These are phyloP conservation scores for Ceyx margarethae DNA, from an alignment of 2,113 vertebrate species.

Conservation along the genomic window DNA sequence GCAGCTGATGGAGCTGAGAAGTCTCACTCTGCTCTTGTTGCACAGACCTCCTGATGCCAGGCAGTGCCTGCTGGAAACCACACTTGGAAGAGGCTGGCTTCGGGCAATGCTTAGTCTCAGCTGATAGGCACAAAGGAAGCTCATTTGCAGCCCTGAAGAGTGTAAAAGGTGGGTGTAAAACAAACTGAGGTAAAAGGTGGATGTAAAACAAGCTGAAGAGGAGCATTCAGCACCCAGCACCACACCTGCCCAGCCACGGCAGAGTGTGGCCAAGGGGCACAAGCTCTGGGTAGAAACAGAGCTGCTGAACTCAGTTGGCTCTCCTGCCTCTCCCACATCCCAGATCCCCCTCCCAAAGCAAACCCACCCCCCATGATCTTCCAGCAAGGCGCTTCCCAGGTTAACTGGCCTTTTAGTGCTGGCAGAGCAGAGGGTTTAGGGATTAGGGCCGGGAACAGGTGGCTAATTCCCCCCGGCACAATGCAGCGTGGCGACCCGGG, in stretches of 20 bases:
- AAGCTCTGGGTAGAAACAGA: not conserved
- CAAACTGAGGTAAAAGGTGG: not conserved
- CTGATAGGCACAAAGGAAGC: not conserved
- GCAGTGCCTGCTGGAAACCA: not conserved
- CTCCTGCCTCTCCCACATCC: not conserved
- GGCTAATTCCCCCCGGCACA: not conserved
- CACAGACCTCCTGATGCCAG: not conserved
- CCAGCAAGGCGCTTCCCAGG: not conserved
- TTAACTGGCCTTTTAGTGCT: not conserved
- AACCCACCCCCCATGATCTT: not conserved
- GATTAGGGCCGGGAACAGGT: not conserved
- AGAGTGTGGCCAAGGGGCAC: rapidly evolving
- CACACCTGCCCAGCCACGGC: rapidly evolving
- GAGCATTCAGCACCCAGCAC: not conserved
- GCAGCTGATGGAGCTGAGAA: not conserved
- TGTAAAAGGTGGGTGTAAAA: not conserved
- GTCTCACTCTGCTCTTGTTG: not conserved
- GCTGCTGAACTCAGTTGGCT: too few species aligned
- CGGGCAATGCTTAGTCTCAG: not conserved
- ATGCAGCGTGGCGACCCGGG: not conserved
- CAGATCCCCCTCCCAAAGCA: not conserved
- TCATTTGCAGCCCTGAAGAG: not conserved
- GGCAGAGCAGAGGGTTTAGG: not conserved
- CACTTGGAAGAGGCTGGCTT: not conserved
- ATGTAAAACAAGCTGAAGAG: not conserved